These are phyloP conservation scores for Hozukius guyotensis DNA, from an alignment of 2,797 vertebrate species.

Conservation along the genomic window DNA sequence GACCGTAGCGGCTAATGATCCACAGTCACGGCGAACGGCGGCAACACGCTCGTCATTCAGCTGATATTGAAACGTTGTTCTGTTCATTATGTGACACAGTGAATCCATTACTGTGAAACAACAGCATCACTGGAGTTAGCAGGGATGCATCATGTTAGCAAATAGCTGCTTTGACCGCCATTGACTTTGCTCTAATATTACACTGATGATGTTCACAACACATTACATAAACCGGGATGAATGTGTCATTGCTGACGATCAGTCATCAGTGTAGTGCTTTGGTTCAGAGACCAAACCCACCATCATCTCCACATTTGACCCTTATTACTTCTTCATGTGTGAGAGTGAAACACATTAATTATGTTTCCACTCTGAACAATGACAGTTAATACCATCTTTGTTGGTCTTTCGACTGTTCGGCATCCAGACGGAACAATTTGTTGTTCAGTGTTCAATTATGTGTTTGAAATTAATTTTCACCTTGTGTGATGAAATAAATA, in stretches of 20 bases:
- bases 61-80: conserved; percentile 14
- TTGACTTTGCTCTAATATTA: conserved; percentile 34
- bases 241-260: conserved; percentile 9
- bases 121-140: not conserved
- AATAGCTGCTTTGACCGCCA: conserved; percentile 29
- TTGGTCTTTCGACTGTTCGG: not conserved
- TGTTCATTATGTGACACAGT: conserved; percentile 15
- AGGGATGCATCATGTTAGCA: not conserved
- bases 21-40: not conserved
- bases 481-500: conserved; percentile 12
- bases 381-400: not conserved
- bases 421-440: not conserved
- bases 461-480: not conserved
- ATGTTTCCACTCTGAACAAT: not conserved
- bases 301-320: not conserved
- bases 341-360: not conserved
- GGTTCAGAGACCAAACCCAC: not conserved
- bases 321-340: not conserved
- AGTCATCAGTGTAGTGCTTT: conserved; percentile 1
- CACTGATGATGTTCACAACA: conserved; percentile 1
- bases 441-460: not conserved
- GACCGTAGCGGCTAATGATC: conserved; percentile 1
- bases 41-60: conserved; percentile 13
- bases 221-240: conserved; percentile 8
- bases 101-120: conserved; percentile 26